A percentile compares a stretch with the other conserved stretches of the same genome.
Evolutionary conservation across 2,113 vertebrate genomes (phyloP).

Genomic region (Crotalus viridis): DNA sequence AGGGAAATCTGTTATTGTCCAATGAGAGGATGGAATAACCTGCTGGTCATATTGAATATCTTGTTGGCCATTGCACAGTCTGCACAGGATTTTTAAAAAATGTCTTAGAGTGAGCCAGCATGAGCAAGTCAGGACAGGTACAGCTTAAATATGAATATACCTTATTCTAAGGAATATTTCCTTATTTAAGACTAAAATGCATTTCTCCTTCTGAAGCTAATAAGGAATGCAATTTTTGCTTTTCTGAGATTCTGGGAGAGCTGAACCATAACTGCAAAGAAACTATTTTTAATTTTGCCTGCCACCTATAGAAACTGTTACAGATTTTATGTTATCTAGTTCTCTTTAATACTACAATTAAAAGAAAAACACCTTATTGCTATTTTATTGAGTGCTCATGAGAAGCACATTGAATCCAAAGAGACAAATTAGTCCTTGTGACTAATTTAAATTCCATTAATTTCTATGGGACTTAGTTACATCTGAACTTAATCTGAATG

Average conservation of each 20-base stretch:
- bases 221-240: not conserved
- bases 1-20: not conserved
- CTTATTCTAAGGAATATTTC: not conserved
- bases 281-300: not conserved
- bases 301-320: not conserved
- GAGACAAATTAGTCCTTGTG: not conserved
- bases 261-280: not conserved
- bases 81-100: not conserved
- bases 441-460: not conserved
- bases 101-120: not conserved
- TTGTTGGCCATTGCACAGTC: not conserved
- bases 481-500: not conserved
- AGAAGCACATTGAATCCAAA: not conserved
- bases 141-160: not conserved
- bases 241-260: not conserved
- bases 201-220: not conserved
- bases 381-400: not conserved
- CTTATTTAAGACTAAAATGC: not conserved
- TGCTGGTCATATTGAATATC: not conserved
- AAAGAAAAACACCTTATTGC: not conserved
- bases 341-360: not conserved
- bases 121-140: not conserved
- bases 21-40: not conserved
- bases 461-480: not conserved
- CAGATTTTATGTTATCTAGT: not conserved